Percentiles rank a stretch among this genome's conserved stretches.
phyloP scores from a whole-genome alignment of 2,888 invertebrate species.

The Tineola bisselliella region DNA sequence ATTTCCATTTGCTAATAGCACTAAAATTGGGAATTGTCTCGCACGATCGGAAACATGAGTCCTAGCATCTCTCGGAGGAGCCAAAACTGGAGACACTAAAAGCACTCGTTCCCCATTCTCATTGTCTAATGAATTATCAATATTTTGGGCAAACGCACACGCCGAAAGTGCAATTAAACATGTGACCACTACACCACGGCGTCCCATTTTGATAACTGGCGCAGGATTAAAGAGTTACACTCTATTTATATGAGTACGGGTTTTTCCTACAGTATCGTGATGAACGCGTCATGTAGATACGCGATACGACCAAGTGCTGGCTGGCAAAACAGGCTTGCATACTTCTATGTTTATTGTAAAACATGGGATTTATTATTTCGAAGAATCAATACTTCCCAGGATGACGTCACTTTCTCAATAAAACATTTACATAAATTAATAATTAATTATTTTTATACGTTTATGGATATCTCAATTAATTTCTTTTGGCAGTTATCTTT shows the following conservation, averaged over 20 bases:
- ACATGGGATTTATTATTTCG: constrained; percentile 10
- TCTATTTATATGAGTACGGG: constrained; percentile 50
- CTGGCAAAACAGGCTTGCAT: constrained; percentile 3
- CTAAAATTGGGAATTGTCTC: constrained; percentile 52
- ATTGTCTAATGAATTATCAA: constrained; percentile 43
- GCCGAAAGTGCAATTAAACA: constrained; percentile 38
- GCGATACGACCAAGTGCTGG: not conserved
- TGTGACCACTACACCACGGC: constrained; percentile 36
- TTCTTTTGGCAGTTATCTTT: not conserved
- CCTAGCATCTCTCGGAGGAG: constrained; percentile 48
- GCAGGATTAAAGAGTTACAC: constrained; percentile 39
- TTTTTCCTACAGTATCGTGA: constrained; percentile 31
- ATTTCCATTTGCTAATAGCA: constrained; percentile 40
- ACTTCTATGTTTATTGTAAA: not conserved
- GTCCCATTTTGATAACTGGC: constrained; percentile 56
- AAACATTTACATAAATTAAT: not conserved
- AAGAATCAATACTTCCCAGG: constrained; percentile 27
- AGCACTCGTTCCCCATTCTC: constrained; percentile 37
- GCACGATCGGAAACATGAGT: constrained; percentile 42
- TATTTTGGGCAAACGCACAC: constrained; percentile 34
- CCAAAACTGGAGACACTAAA: constrained; percentile 50
- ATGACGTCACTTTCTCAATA: constrained; percentile 30
- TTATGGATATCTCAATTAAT: not conserved
- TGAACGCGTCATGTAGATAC: not conserved
- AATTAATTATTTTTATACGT: not conserved